Percentiles rank a stretch among this genome's conserved stretches.
Evolutionary conservation across 2,888 invertebrate species (phyloP).

Genomic region (Drosophila barbarae): DNA sequence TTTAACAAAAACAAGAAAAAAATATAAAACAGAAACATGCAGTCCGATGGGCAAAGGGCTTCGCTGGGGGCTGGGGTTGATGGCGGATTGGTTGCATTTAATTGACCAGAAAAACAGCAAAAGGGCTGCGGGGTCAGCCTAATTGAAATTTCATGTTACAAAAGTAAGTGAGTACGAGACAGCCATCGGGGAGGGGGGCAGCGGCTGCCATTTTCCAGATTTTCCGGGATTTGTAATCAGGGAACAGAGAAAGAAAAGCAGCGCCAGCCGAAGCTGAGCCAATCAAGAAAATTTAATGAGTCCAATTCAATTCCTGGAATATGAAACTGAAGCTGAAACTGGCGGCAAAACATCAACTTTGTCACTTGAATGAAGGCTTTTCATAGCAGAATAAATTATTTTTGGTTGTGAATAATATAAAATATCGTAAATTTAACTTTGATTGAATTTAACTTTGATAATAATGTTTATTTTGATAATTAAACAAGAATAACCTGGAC

Average conservation of each 20-base stretch:
- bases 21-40: slow-evolving; percentile 5
- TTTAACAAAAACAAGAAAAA: background rate
- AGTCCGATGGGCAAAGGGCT: slow-evolving; percentile 1
- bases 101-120: slow-evolving; percentile 73
- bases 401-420: background rate
- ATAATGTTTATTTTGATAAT: too few relatives aligned
- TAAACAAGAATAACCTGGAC: too few relatives aligned
- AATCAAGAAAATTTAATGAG: slow-evolving; percentile 6
- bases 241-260: slow-evolving; percentile 4
- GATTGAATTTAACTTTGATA: too few relatives aligned
- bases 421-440: background rate
- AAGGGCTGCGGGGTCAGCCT: slow-evolving; percentile 61
- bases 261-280: background rate
- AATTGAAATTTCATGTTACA: slow-evolving; percentile 77
- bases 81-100: slow-evolving; percentile 59
- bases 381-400: background rate
- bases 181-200: slow-evolving; percentile 16
- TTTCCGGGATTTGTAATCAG: slow-evolving; percentile 30
- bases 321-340: background rate
- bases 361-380: background rate
- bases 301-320: background rate
- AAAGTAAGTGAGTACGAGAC: slow-evolving; percentile 57
- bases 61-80: slow-evolving; percentile 3
- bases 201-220: slow-evolving; percentile 1
- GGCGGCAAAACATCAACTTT: background rate